Evolutionary conservation across 1,140 invertebrate species (phyloP).

Genomic region (Drosophila kikkawai): DNA sequence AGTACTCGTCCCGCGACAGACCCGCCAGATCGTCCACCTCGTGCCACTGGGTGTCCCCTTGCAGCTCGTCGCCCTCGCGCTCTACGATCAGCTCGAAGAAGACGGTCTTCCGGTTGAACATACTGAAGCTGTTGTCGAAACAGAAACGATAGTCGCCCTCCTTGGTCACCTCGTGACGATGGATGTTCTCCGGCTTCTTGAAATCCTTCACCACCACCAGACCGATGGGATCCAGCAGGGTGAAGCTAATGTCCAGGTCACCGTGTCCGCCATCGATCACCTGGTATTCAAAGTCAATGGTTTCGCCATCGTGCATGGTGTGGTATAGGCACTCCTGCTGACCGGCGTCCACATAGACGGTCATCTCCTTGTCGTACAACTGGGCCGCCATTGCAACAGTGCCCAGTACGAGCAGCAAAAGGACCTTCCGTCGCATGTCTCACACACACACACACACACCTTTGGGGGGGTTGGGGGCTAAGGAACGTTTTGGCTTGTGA

Average conservation of each 20-base stretch:
- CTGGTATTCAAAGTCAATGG: conserved; percentile 91
- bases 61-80: conserved; percentile 85
- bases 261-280: conserved; percentile 91
- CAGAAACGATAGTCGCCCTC: conserved; percentile 92
- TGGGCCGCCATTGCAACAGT: neutral
- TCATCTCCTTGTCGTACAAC: conserved; percentile 88
- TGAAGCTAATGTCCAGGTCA: conserved; percentile 92
- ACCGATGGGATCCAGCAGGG: conserved; percentile 88
- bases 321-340: conserved; percentile 90
- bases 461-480: no score
- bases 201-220: conserved; percentile 88
- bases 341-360: conserved; percentile 89
- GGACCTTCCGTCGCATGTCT: neutral
- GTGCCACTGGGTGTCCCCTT: conserved; percentile 86
- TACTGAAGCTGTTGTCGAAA: conserved; percentile 93
- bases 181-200: conserved; percentile 90
- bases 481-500: neutral
- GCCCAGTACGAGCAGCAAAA: conserved; percentile 1
- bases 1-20: conserved; percentile 86
- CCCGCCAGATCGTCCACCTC: conserved; percentile 82
- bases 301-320: conserved; percentile 86
- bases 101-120: conserved; percentile 91
- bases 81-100: conserved; percentile 92
- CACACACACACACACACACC: neutral
- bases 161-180: conserved; percentile 86